Evolutionary conservation across 2,888 invertebrate species (phyloP).

Genomic region (Tridacna crocea): DNA sequence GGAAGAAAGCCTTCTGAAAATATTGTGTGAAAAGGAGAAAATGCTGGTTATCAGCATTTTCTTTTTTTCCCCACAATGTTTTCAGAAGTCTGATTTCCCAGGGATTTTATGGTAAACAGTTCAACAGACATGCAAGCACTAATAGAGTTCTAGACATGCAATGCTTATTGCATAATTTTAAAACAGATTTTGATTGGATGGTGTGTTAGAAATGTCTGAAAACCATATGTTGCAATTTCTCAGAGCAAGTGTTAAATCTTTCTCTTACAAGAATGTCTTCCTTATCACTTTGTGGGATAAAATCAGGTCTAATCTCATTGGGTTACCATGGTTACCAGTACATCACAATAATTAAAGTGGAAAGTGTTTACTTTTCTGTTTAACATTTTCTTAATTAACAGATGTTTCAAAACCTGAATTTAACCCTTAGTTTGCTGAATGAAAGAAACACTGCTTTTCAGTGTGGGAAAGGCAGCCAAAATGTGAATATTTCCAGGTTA

Average conservation of each 20-base stretch:
- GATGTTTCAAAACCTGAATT: constrained; percentile 31
- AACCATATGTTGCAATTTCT: constrained; percentile 3
- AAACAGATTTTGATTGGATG: constrained; percentile 2
- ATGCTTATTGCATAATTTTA: too few species aligned
- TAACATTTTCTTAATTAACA: constrained; percentile 37
- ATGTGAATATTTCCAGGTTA: too few species aligned
- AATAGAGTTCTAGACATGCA: too few species aligned
- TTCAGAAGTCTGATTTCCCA: too few species aligned
- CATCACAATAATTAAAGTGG: constrained; percentile 45
- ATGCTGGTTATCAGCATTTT: too few species aligned
- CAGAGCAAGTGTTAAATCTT: constrained; percentile 15
- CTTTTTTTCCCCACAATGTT: too few species aligned
- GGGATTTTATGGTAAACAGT: too few species aligned
- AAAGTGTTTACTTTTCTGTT: constrained; percentile 31
- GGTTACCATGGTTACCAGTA: constrained; percentile 36
- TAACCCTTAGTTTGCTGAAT: background rate
- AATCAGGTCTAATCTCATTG: constrained; percentile 35
- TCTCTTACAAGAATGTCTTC: constrained; percentile 9
- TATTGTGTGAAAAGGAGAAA: too few species aligned
- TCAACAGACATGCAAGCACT: too few species aligned
- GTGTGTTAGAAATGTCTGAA: background rate
- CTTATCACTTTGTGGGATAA: constrained; percentile 13
- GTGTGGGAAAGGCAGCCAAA: too few species aligned
- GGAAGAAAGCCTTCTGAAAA: too few species aligned
- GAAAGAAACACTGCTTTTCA: too few species aligned